Conservation (phyloP, 2,888 invertebrate genomes). For the Auanema freiburgensis region DNA sequence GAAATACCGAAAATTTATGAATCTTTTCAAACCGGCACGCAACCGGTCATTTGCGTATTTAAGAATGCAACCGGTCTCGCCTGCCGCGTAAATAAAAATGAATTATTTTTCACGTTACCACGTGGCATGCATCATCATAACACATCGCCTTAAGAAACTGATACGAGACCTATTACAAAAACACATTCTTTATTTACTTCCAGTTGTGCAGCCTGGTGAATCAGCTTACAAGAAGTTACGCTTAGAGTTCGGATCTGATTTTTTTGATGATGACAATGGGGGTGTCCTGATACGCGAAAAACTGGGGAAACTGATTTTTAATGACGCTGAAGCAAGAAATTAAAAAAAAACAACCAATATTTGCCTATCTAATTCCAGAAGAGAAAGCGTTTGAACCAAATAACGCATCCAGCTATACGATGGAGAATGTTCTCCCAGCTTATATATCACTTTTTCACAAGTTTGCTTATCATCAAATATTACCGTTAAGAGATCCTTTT, state of each 20-base stretch:
- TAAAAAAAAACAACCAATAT: not conserved
- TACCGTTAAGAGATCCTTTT: slow-evolving; percentile 1
- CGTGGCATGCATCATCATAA: no score
- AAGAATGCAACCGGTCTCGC: no score
- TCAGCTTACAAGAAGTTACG: slow-evolving; percentile 48
- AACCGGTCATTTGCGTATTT: no score
- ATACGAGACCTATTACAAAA: not conserved
- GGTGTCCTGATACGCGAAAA: slow-evolving; percentile 51
- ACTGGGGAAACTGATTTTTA: slow-evolving; percentile 53
- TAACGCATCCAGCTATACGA: slow-evolving; percentile 55
- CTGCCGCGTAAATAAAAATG: no score
- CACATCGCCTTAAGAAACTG: no score
- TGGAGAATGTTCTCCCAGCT: slow-evolving; percentile 51
- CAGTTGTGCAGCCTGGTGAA: slow-evolving; percentile 59
- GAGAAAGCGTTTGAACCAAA: slow-evolving; percentile 50
- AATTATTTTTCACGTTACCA: no score
- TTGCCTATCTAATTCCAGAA: slow-evolving; percentile 29
- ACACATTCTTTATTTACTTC: slow-evolving; percentile 21
- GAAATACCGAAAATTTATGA: no score
- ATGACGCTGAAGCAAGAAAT: slow-evolving; percentile 41
- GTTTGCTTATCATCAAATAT: not conserved
- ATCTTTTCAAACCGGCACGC: no score
- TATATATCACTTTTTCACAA: slow-evolving; percentile 35
- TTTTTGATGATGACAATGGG: slow-evolving; percentile 56
- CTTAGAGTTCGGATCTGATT: slow-evolving; percentile 52